Evolutionary conservation across 2,888 invertebrate genomes (phyloP).

Genomic region (Platerodrilus igneus): DNA sequence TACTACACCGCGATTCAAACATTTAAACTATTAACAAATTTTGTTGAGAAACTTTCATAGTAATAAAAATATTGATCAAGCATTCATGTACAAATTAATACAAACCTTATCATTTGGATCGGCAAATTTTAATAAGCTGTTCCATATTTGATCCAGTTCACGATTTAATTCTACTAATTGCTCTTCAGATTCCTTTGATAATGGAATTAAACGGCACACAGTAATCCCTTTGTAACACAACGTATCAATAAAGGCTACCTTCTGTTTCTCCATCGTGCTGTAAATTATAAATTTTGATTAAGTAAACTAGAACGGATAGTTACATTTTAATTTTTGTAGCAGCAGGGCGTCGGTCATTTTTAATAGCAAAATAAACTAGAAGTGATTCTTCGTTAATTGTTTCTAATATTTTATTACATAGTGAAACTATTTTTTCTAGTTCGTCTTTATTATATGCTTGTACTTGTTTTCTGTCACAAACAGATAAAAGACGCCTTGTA

Average conservation of each 20-base stretch:
- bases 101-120: slow-evolving; percentile 77
- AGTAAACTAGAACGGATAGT: not conserved
- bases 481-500: slow-evolving; percentile 48
- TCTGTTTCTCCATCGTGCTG: slow-evolving; percentile 73
- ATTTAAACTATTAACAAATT: no score
- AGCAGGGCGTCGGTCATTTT: slow-evolving; percentile 77
- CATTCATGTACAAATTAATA: no score
- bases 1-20: no score
- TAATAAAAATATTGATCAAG: no score
- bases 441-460: slow-evolving; percentile 28
- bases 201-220: slow-evolving; percentile 58
- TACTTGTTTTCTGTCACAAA: slow-evolving; percentile 24
- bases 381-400: slow-evolving; percentile 74
- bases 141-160: slow-evolving; percentile 46
- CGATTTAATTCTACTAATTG: slow-evolving; percentile 45
- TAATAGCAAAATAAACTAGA: slow-evolving; percentile 78
- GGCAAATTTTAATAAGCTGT: slow-evolving; percentile 73
- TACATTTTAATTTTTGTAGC: slow-evolving; percentile 76
- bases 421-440: slow-evolving; percentile 55
- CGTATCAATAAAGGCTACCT: slow-evolving; percentile 73
- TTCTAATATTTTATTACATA: slow-evolving; percentile 63
- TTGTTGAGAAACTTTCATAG: no score
- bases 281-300: slow-evolving; percentile 15
- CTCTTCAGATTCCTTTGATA: slow-evolving; percentile 38
- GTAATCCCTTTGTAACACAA: slow-evolving; percentile 71